These are phyloP conservation scores for Schizopygopsis malacanthus DNA, from an alignment of 2,797 vertebrate genomes.

Conservation along the genomic window DNA sequence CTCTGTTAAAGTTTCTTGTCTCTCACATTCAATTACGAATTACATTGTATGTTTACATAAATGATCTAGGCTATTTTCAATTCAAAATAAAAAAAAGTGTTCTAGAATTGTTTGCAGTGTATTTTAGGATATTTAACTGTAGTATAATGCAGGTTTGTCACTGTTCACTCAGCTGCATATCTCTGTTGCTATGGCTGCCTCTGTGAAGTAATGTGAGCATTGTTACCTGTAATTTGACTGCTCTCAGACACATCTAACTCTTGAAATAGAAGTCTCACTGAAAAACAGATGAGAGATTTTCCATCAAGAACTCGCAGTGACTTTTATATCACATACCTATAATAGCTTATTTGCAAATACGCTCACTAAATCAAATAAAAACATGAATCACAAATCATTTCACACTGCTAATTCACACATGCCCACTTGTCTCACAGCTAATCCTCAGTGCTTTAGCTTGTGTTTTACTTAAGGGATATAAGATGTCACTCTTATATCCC, in stretches of 20 bases:
- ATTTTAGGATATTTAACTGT: not conserved
- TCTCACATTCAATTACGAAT: not conserved
- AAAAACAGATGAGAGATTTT: constrained; percentile 47
- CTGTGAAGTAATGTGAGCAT: constrained; percentile 8
- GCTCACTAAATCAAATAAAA: constrained; percentile 12
- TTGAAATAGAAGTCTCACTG: constrained; percentile 34
- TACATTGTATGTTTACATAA: not conserved
- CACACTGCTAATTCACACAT: constrained; percentile 14
- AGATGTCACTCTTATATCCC: constrained; percentile 54
- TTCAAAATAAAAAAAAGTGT: not conserved
- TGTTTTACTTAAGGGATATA: constrained; percentile 53
- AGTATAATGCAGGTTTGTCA: not conserved
- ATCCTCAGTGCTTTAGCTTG: constrained; percentile 37
- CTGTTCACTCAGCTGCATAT: constrained; percentile 26
- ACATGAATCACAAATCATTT: constrained; percentile 26
- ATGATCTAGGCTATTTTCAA: not conserved
- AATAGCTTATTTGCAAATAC: not conserved
- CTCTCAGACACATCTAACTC: constrained; percentile 37
- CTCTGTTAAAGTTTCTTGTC: not conserved
- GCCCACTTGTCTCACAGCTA: constrained; percentile 11
- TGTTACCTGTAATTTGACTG: constrained; percentile 15
- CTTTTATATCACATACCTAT: not conserved
- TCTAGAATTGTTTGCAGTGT: not conserved
- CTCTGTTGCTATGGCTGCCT: constrained; percentile 27
- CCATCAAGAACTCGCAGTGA: not conserved